Evolutionary conservation across 2,113 vertebrate genomes (phyloP), one percentile per base, ranked within the genome.

Genomic region (Etia nguti): DNA sequence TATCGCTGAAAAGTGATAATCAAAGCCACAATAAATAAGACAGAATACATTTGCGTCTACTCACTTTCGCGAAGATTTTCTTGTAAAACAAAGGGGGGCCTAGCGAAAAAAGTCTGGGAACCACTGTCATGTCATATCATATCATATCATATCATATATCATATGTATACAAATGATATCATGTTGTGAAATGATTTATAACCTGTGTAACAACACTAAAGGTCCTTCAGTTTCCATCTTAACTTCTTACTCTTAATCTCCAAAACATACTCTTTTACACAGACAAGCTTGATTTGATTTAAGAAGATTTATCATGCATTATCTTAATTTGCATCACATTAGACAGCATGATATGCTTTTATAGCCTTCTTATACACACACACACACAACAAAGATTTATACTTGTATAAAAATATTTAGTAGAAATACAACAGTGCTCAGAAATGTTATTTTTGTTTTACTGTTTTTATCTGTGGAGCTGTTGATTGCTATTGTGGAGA

Each of bases 401-500:
- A 62, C 59, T 62, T 24, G 0, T 56, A 24, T 24, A 24, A 56
- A 24, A 56, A 56, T 56, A 56, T 24, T 36, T 36, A 36, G 60
- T 36, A 36, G 18, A 65, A 65, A 65, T 65, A 48, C 24, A 31
- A 31, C 24, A 20, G 16, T 50, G 22, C 24, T 20, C 43, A 75
- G 3, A 11, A 55, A 50, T 75, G 6, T 36, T 26, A 1, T 62
- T n/a, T 73, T 70, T 16, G 26, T 84, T 84, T 52, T 54, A 6
- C 56, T 16, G 5, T 83, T 73, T 26, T 46, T 26, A 15, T 73
- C 15, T 48, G 2, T 73, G 13, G 2, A 48, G 15, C 41, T 73
- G 8, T 73, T 73, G 68, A 73, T 73, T 48, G 41, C 22, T 18
- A 18, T 73, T 22, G 1, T 38, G 8, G 82, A 83, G 84, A 77